phyloP scores from a whole-genome alignment of 2,888 invertebrate species.

The Eupithecia subfuscata region DNA sequence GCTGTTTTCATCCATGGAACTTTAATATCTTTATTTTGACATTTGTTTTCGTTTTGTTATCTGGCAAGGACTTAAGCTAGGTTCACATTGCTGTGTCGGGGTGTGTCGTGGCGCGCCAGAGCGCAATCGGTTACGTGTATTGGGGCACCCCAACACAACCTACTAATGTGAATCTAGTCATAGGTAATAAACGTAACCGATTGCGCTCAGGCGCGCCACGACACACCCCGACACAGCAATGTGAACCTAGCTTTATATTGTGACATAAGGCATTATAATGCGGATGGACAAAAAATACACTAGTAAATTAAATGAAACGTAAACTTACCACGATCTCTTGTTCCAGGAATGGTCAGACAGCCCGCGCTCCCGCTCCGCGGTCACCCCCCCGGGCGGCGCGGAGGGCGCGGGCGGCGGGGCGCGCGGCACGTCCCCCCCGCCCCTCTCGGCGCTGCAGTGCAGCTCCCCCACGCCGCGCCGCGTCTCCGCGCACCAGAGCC shows the following conservation, averaged over 20 bases:
- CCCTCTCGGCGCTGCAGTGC: constrained; percentile 79
- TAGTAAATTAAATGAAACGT: no score
- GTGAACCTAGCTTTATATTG: no score
- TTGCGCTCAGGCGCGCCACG: no score
- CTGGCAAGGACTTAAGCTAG: no score
- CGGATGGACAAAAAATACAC: no score
- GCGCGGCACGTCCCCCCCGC: constrained; percentile 64
- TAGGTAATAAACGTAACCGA: no score
- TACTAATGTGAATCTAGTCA: no score
- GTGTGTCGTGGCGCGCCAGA: no score
- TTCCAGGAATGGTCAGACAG: constrained; percentile 68
- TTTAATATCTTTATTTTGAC: background rate
- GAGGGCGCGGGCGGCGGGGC: constrained; percentile 11
- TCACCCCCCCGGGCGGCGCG: constrained; percentile 12
- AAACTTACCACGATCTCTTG: background rate
- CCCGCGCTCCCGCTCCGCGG: background rate
- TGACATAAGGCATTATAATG: background rate
- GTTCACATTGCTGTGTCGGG: no score
- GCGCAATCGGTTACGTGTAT: no score
- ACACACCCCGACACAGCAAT: no score
- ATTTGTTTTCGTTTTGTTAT: background rate
- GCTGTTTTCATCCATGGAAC: background rate
- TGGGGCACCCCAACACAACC: no score
- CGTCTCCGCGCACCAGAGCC: constrained; percentile 78
- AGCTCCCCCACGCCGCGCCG: constrained; percentile 79